A percentile compares a stretch with the other conserved stretches of the same genome.
These are phyloP conservation scores for Hirudo medicinalis DNA, from an alignment of 1,140 invertebrate species.

Conservation along the genomic window DNA sequence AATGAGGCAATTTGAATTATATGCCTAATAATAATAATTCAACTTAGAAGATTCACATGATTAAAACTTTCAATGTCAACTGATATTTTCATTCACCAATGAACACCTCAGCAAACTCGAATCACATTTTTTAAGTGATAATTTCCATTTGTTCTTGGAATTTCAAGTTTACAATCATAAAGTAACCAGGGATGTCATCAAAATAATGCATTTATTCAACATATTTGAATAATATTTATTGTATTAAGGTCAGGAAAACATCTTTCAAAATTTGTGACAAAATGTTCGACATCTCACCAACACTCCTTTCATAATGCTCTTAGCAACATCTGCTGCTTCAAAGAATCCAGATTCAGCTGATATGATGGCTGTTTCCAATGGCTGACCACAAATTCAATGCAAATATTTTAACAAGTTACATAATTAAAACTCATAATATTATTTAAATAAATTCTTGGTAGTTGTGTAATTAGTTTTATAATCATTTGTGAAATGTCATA, in stretches of 20 bases:
- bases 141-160: too few relatives aligned
- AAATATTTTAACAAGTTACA: constrained; percentile 5
- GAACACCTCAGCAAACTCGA: too few relatives aligned
- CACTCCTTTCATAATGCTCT: constrained; percentile 62
- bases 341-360: constrained; percentile 63
- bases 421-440: background rate
- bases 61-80: too few relatives aligned
- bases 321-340: constrained; percentile 64
- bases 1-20: too few relatives aligned
- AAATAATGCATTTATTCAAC: background rate
- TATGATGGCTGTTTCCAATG: constrained; percentile 74
- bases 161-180: too few relatives aligned
- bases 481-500: background rate
- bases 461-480: background rate
- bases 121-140: too few relatives aligned
- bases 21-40: too few relatives aligned
- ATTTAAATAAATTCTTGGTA: background rate
- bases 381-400: constrained; percentile 39
- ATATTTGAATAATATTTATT: background rate
- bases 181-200: too few relatives aligned
- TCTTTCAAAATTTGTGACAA: too few relatives aligned
- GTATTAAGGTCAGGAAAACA: too few relatives aligned
- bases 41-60: too few relatives aligned
- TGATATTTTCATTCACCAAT: too few relatives aligned
- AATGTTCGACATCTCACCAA: constrained; percentile 48